Conservation (phyloP, 2,797 vertebrate species). For the Petrocephalus sullivani region DNA sequence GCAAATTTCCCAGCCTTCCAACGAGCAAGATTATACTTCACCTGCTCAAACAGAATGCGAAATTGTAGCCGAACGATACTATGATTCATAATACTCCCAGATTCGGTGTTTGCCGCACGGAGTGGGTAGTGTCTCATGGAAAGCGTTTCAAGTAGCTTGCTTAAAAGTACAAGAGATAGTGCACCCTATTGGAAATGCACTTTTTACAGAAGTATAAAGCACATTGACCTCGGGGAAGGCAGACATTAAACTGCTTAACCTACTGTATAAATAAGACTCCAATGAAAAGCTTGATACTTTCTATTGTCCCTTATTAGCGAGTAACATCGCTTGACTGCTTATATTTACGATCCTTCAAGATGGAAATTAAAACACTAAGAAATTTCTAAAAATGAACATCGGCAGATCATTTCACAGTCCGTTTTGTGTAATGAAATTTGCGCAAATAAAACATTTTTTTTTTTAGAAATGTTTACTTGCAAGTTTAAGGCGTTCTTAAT, state of each 20-base stretch:
- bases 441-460: neutral
- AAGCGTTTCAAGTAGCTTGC: constrained; percentile 3
- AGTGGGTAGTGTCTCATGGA: neutral
- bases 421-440: neutral
- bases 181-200: neutral
- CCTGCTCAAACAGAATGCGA: neutral
- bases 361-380: neutral
- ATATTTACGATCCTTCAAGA: neutral
- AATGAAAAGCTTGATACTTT: neutral
- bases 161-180: neutral
- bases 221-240: neutral
- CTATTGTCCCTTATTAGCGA: neutral
- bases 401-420: neutral
- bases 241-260: neutral
- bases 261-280: neutral
- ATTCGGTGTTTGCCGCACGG: neutral
- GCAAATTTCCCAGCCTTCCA: neutral
- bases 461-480: neutral
- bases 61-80: constrained; percentile 3
- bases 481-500: neutral
- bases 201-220: neutral
- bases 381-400: neutral
- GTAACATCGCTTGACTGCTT: neutral
- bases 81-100: neutral
- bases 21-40: neutral